phyloP scores from a whole-genome alignment of 2,888 invertebrate genomes.

The Trypoxylon attenuatum region DNA sequence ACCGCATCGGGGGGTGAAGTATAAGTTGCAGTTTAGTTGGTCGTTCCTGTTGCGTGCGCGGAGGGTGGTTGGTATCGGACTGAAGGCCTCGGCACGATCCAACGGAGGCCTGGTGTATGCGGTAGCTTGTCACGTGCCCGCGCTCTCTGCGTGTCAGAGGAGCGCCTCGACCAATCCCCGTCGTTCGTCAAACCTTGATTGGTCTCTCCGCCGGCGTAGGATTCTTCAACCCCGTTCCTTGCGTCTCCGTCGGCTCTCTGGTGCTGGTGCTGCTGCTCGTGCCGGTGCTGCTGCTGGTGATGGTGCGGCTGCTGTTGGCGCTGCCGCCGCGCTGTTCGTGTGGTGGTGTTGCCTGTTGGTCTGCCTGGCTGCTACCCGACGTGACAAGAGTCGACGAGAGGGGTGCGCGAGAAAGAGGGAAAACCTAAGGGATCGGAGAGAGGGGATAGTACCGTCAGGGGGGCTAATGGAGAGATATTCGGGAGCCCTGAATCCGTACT shows the following conservation, averaged over 20 bases:
- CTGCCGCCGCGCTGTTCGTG: slow-evolving; percentile 17
- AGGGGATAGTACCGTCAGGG: slow-evolving; percentile 66
- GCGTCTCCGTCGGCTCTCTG: slow-evolving; percentile 57
- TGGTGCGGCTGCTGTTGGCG: slow-evolving; percentile 21
- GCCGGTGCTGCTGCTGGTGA: slow-evolving; percentile 42
- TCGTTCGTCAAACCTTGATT: slow-evolving; percentile 78
- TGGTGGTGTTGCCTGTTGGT: slow-evolving; percentile 23
- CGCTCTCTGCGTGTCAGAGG: slow-evolving; percentile 74
- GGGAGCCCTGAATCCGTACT: slow-evolving; percentile 60
- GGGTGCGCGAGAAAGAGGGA: slow-evolving; percentile 50
- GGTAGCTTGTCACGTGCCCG: slow-evolving; percentile 75
- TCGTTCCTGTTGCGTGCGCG: slow-evolving; percentile 70
- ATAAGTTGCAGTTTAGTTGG: slow-evolving; percentile 47
- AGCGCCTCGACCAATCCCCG: slow-evolving; percentile 74
- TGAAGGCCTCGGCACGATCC: slow-evolving; percentile 71
- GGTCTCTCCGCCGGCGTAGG: slow-evolving; percentile 75
- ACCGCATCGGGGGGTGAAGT: slow-evolving; percentile 57
- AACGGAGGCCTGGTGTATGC: slow-evolving; percentile 72
- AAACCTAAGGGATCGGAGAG: slow-evolving; percentile 54
- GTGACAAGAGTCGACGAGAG: slow-evolving; percentile 69
- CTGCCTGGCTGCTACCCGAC: slow-evolving; percentile 57
- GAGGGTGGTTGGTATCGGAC: slow-evolving; percentile 74
- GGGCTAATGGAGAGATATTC: slow-evolving; percentile 75
- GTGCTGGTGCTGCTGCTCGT: slow-evolving; percentile 23
- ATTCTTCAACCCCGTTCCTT: slow-evolving; percentile 74